Evolutionary conservation across 2,113 vertebrate species (phyloP), one percentile per base, ranked within the genome.

Genomic region (Plecotus auritus): DNA sequence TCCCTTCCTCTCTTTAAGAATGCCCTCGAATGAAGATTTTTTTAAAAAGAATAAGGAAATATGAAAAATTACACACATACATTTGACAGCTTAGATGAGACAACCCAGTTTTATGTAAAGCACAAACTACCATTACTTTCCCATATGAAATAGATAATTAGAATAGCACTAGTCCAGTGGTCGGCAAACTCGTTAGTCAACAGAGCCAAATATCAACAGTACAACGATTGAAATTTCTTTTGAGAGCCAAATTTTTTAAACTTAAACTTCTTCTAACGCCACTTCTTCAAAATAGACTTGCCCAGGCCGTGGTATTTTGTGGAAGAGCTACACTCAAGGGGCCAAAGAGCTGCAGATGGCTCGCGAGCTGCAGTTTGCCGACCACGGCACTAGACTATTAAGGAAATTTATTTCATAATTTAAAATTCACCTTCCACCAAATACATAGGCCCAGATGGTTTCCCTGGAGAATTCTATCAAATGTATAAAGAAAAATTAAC

Each of bases 401-500:
- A 90, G 18, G 61, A 88, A 89, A 89, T 56, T 69, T 64, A 96
- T 64, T 76, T 42, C 32, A 64, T 88, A 30, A 80, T 87, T 95
- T 89, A 59, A 64, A 96, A 96, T 42, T 4, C 30, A 10, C 69
- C n/a, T 61, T 4, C 37, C 11, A 4, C 1, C 61, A 66, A 95
- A 74, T 70, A 94, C 10, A 54, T 14, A 66, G 37, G 5, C 56
- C 54, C 73, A 87, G 51, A 77, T 74, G 32, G 26, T 93, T 92
- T 94, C 85, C 83, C 37, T 70, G 28, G 22, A 76, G 42, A 96
- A 88, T 85, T 92, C 72, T 85, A 78, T 5, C n/a, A 92, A 85
- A 54, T 30, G 4, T 72, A 54, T 37, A 74, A 84, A 92, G 18
- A 85, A 81, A 42, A 85, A 83, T 59, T 72, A 83, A 83, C 6